Evolutionary conservation across 2,797 vertebrate genomes (phyloP).

Genomic region (Myotis pilosus): DNA sequence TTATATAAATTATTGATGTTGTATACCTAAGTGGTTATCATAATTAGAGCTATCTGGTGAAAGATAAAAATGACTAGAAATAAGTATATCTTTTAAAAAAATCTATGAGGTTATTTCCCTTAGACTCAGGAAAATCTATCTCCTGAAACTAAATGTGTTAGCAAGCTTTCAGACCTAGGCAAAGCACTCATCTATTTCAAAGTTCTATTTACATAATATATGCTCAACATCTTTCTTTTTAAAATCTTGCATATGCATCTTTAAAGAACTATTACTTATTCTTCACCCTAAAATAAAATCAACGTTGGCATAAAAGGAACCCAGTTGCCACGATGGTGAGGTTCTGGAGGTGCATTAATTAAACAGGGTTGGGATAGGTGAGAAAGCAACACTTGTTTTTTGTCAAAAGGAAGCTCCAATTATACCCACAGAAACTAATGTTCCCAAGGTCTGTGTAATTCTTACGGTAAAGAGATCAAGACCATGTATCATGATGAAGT

Average conservation of each 20-base stretch:
- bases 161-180: not conserved
- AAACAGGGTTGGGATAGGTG: not conserved
- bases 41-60: not conserved
- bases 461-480: not conserved
- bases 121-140: not conserved
- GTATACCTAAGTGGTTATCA: not conserved
- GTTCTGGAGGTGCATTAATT: not conserved
- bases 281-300: not conserved
- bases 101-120: not conserved
- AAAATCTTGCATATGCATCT: not conserved
- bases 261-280: not conserved
- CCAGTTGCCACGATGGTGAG: not conserved
- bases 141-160: not conserved
- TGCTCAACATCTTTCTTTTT: conserved; percentile 2
- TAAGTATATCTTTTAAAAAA: not conserved
- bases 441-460: not conserved
- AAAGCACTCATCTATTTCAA: not conserved
- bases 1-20: conserved; percentile 1
- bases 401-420: not conserved
- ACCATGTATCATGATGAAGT: not conserved
- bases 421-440: not conserved
- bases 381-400: not conserved
- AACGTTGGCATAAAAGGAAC: not conserved
- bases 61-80: conserved; percentile 20
- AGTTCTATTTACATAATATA: not conserved